Conservation (phyloP, 37 sponge, comb jelly and placozoan species). For the Beroe ovata region DNA sequence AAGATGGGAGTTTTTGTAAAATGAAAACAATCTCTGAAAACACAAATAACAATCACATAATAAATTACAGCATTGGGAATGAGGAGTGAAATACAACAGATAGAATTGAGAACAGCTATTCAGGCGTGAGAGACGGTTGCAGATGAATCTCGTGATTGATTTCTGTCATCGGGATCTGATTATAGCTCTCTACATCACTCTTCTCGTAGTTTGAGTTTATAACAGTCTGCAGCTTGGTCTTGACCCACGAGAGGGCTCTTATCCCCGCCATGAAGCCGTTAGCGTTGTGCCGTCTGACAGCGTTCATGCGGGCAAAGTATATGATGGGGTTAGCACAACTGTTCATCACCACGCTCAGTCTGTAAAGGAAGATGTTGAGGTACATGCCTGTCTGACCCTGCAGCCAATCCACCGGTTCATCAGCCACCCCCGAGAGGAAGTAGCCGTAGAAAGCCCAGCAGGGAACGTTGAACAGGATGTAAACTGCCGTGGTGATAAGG, state of each 20-base stretch:
- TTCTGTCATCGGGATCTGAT: not conserved
- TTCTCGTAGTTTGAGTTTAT: not conserved
- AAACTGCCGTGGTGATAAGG: constrained; percentile 12
- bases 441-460: constrained; percentile 25
- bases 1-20: too few species aligned
- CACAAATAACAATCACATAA: not conserved
- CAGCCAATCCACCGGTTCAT: not conserved
- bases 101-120: not conserved
- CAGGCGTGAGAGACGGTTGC: not conserved
- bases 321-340: not conserved
- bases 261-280: not conserved
- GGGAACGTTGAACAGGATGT: constrained; percentile 28
- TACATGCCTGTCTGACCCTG: not conserved
- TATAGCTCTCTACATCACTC: not conserved
- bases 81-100: too few species aligned
- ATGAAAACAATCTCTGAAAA: not conserved
- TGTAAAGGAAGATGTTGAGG: not conserved
- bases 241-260: not conserved
- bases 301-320: constrained; percentile 10
- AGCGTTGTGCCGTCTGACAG: not conserved
- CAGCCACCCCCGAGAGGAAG: not conserved
- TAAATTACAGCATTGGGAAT: not conserved
- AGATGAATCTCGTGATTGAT: not conserved
- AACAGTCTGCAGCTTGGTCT: not conserved
- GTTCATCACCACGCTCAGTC: constrained; percentile 14